These are phyloP conservation scores for Serrognathus titanus DNA, from an alignment of 2,888 invertebrate genomes.

Conservation along the genomic window DNA sequence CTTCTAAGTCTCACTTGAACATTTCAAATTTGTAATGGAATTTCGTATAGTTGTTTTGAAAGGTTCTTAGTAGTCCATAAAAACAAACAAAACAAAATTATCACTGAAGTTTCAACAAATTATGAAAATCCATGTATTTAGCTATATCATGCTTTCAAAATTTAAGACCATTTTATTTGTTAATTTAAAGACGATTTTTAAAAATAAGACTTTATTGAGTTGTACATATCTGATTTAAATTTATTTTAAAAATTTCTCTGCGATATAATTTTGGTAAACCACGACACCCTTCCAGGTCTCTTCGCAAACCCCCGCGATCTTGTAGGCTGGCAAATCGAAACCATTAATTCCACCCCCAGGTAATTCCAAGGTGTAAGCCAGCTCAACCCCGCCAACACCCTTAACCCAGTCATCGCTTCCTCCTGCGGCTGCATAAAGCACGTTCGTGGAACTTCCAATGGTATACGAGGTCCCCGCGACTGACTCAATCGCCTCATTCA, in stretches of 20 bases:
- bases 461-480: slow-evolving; percentile 37
- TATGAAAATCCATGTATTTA: too few species aligned
- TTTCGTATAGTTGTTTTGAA: too few species aligned
- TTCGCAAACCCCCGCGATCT: slow-evolving; percentile 54
- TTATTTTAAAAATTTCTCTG: slow-evolving; percentile 6
- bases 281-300: slow-evolving; percentile 62
- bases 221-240: too few species aligned
- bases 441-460: slow-evolving; percentile 51
- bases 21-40: too few species aligned
- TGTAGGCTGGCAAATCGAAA: slow-evolving; percentile 56
- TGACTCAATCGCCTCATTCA: slow-evolving; percentile 46
- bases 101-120: too few species aligned
- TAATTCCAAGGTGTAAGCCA: slow-evolving; percentile 62
- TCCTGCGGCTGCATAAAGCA: slow-evolving; percentile 54
- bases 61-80: too few species aligned
- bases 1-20: too few species aligned
- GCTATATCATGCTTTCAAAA: too few species aligned
- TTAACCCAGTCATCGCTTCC: slow-evolving; percentile 66
- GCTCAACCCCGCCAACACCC: slow-evolving; percentile 53
- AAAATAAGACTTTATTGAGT: too few species aligned
- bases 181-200: too few species aligned
- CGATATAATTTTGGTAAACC: slow-evolving; percentile 49
- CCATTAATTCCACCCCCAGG: slow-evolving; percentile 56
- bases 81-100: too few species aligned
- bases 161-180: too few species aligned